Evolutionary conservation across 2,113 vertebrate species (phyloP).

Genomic region (Danionella cerebrum): DNA sequence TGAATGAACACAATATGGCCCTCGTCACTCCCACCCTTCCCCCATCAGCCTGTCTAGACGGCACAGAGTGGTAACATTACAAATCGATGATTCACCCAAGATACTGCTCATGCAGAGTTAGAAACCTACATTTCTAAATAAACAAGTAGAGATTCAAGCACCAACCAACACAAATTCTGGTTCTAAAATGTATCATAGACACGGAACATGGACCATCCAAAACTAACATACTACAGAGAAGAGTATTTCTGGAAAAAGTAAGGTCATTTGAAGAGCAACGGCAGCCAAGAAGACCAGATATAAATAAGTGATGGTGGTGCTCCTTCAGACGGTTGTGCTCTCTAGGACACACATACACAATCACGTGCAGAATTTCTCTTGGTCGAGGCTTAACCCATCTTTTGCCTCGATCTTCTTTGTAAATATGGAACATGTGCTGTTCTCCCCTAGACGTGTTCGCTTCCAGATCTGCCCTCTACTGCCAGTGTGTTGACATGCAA

Average conservation of each 20-base stretch:
- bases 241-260: conserved; percentile 6
- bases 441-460: background rate
- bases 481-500: conserved; percentile 49
- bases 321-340: conserved; percentile 33
- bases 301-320: conserved; percentile 59
- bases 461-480: conserved; percentile 6
- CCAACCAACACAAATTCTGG: background rate
- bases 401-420: conserved; percentile 20
- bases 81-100: conserved; percentile 52
- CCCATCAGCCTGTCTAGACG: conserved; percentile 41
- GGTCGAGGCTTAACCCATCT: conserved; percentile 30
- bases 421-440: conserved; percentile 16
- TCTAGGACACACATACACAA: conserved; percentile 7
- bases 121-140: conserved; percentile 28
- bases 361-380: conserved; percentile 1
- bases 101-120: conserved; percentile 41
- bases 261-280: conserved; percentile 56
- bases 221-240: conserved; percentile 2
- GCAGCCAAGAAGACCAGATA: conserved; percentile 43
- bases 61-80: conserved; percentile 40
- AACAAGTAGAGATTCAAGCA: background rate
- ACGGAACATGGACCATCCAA: too few relatives aligned
- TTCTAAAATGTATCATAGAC: too few relatives aligned
- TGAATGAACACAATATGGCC: conserved; percentile 18
- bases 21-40: background rate